A percentile compares a stretch with the other conserved stretches of the same genome.
Evolutionary conservation across 2,797 vertebrate genomes (phyloP).

Genomic region (Phaenicophaeus curvirostris): DNA sequence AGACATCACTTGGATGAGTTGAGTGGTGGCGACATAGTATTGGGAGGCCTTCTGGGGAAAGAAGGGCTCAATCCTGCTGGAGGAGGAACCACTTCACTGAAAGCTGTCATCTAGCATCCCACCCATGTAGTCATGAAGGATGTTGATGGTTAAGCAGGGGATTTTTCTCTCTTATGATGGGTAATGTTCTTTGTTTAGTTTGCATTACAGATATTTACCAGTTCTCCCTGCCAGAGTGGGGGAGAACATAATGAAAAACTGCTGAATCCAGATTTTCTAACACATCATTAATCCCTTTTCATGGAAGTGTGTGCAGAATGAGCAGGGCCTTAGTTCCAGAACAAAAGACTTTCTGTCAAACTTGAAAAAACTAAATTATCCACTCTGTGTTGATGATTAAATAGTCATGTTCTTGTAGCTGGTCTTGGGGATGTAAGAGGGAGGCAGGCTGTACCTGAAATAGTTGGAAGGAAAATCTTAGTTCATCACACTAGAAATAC

Average conservation of each 20-base stretch:
- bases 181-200: neutral
- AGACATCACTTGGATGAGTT: neutral
- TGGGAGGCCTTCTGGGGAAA: neutral
- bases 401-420: neutral
- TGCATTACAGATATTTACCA: neutral
- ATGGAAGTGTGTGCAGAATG: neutral
- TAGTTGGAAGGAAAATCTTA: neutral
- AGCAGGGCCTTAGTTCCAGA: neutral
- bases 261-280: neutral
- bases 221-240: neutral
- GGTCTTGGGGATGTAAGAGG: neutral
- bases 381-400: neutral
- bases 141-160: neutral
- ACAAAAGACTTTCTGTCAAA: neutral
- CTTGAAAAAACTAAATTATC: neutral
- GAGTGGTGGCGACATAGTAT: accelerated
- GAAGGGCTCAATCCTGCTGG: neutral
- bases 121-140: neutral
- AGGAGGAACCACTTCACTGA: neutral
- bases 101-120: neutral
- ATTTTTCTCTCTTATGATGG: neutral
- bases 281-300: neutral
- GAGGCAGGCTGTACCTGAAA: neutral
- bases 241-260: neutral
- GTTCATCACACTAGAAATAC: neutral